Percentiles rank a stretch among this genome's conserved stretches.
phyloP scores from a whole-genome alignment of 2,113 vertebrate genomes.

The Trematocara macrostoma region DNA sequence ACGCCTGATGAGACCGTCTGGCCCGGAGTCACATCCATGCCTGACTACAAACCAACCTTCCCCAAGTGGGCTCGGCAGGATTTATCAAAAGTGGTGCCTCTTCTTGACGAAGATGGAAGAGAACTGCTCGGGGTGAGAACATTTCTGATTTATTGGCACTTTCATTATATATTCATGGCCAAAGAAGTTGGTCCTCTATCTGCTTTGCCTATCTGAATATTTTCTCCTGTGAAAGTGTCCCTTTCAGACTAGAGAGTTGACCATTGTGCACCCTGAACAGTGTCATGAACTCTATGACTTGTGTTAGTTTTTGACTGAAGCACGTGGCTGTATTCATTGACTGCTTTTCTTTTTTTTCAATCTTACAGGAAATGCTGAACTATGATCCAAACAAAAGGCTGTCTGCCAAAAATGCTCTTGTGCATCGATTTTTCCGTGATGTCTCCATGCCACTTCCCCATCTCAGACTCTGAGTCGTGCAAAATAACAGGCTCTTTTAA shows the following conservation, averaged over 20 bases:
- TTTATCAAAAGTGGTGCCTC: slow-evolving; percentile 86
- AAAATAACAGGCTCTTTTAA: not conserved
- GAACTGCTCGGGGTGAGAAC: slow-evolving; percentile 84
- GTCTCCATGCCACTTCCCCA: slow-evolving; percentile 86
- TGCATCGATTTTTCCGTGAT: slow-evolving; percentile 89
- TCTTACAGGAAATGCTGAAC: slow-evolving; percentile 85
- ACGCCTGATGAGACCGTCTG: slow-evolving; percentile 87
- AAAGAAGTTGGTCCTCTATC: not conserved
- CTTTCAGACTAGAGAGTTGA: not conserved
- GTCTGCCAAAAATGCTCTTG: slow-evolving; percentile 89
- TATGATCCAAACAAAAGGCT: slow-evolving; percentile 93
- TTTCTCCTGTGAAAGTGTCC: not conserved
- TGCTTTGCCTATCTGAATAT: not conserved
- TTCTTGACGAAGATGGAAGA: slow-evolving; percentile 86
- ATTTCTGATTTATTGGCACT: not conserved
- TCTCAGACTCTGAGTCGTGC: slow-evolving; percentile 77
- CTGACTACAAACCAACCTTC: slow-evolving; percentile 93
- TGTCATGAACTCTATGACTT: not conserved
- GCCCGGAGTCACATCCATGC: slow-evolving; percentile 91
- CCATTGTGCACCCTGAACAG: not conserved
- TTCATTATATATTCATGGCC: not conserved
- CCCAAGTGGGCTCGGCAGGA: slow-evolving; percentile 92
- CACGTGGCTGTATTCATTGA: not conserved
- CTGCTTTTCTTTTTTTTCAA: not conserved
- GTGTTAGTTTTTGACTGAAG: not conserved